Evolutionary conservation across 2,113 vertebrate species (phyloP).

Genomic region (Sarotherodon lohbergeri): DNA sequence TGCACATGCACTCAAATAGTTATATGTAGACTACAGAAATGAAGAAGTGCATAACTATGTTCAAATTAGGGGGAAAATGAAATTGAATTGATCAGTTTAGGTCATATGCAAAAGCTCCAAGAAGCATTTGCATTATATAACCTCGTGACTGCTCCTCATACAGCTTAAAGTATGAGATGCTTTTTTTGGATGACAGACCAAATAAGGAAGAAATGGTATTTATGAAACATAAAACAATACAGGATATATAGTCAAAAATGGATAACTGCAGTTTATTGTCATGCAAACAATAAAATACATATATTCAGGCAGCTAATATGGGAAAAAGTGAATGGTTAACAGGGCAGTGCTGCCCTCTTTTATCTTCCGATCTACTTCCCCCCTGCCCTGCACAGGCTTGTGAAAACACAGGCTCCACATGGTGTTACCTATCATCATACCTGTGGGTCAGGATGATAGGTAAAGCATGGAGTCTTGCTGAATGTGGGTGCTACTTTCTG

Average conservation of each 20-base stretch:
- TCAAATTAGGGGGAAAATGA: fast-evolving
- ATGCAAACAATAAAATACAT: background rate
- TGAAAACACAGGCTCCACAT: background rate
- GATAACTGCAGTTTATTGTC: background rate
- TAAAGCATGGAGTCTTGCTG: background rate
- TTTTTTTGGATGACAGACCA: background rate
- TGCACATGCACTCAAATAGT: background rate
- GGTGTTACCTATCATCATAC: background rate
- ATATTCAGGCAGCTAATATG: background rate
- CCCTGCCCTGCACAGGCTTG: background rate
- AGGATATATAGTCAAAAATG: fast-evolving
- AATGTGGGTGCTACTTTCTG: background rate
- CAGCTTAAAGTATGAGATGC: background rate
- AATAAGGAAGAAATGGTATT: fast-evolving
- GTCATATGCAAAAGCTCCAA: background rate
- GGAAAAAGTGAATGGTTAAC: background rate
- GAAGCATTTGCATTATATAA: too few species aligned
- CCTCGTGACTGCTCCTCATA: too few species aligned
- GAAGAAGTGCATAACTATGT: background rate
- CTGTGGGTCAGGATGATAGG: background rate
- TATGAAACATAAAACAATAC: fast-evolving
- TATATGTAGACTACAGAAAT: background rate
- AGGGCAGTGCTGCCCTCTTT: background rate
- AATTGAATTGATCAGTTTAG: background rate
- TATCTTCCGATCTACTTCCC: background rate